Evolutionary conservation across 2,888 invertebrate species (phyloP).

Genomic region (Drosophila buzzatii): DNA sequence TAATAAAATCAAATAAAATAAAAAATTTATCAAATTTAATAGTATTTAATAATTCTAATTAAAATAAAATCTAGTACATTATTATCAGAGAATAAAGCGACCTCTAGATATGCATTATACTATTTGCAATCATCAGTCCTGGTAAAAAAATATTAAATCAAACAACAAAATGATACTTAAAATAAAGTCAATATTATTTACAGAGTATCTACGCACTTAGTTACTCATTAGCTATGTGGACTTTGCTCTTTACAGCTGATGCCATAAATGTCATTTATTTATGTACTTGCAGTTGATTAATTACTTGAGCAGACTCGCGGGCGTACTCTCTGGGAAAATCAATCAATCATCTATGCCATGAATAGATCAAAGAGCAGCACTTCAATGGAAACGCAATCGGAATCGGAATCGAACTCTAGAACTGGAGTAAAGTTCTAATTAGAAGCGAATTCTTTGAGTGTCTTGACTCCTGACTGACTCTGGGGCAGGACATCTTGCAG

Average conservation of each 20-base stretch:
- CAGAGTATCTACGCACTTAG: conserved; percentile 4
- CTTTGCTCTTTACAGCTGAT: conserved; percentile 23
- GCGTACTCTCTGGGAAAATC: conserved; percentile 42
- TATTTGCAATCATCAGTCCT: too few relatives aligned
- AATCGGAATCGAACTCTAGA: not conserved
- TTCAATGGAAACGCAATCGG: conserved; percentile 53
- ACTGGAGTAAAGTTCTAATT: conserved; percentile 54
- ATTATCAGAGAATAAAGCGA: too few relatives aligned
- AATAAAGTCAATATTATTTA: too few relatives aligned
- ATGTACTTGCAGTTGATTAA: conserved; percentile 62
- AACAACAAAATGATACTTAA: too few relatives aligned
- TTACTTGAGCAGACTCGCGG: conserved; percentile 43
- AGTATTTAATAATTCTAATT: too few relatives aligned
- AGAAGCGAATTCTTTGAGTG: conserved; percentile 56
- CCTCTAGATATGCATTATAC: too few relatives aligned
- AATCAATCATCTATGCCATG: conserved; percentile 62
- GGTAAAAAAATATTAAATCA: too few relatives aligned
- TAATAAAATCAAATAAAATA: too few relatives aligned
- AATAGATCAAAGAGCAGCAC: conserved; percentile 71
- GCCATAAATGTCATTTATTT: conserved; percentile 70
- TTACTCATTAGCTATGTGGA: conserved; percentile 11
- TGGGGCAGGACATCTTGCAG: conserved; percentile 45
- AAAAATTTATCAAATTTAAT: too few relatives aligned
- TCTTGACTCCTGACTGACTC: conserved; percentile 24
- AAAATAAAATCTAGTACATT: too few relatives aligned